These are phyloP conservation scores for Crotophaga sulcirostris DNA, from an alignment of 2,113 vertebrate genomes.

Conservation along the genomic window DNA sequence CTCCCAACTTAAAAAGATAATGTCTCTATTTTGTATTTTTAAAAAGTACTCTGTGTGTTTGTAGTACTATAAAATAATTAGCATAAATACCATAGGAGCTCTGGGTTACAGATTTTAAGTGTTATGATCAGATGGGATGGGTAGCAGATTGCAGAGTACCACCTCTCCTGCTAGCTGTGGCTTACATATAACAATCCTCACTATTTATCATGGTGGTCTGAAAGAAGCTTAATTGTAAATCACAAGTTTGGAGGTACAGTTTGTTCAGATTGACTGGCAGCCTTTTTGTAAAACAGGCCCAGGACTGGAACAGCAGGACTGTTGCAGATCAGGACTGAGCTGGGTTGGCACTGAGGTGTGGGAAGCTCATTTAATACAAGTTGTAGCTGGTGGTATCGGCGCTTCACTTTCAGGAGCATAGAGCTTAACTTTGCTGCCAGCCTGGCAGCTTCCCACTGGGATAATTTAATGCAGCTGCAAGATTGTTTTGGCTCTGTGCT, in stretches of 20 bases:
- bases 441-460: conserved; percentile 54
- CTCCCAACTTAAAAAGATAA: background rate
- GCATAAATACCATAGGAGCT: background rate
- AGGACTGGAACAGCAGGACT: background rate
- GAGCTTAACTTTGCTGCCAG: conserved; percentile 34
- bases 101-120: background rate
- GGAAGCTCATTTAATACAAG: conserved; percentile 20
- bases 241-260: background rate
- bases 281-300: background rate
- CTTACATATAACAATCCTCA: background rate
- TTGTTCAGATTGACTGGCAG: background rate
- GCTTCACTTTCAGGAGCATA: conserved; percentile 9
- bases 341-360: conserved; percentile 3
- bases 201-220: background rate
- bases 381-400: background rate
- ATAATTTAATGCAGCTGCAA: conserved; percentile 56
- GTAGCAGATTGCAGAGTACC: background rate
- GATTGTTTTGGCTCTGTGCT: conserved; percentile 60
- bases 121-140: background rate
- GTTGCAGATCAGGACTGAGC: background rate
- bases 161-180: background rate
- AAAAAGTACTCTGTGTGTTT: background rate
- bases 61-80: background rate
- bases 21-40: background rate
- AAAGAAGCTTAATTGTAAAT: background rate